phyloP scores from a whole-genome alignment of 2,888 invertebrate species.

The Hyles lineata region DNA sequence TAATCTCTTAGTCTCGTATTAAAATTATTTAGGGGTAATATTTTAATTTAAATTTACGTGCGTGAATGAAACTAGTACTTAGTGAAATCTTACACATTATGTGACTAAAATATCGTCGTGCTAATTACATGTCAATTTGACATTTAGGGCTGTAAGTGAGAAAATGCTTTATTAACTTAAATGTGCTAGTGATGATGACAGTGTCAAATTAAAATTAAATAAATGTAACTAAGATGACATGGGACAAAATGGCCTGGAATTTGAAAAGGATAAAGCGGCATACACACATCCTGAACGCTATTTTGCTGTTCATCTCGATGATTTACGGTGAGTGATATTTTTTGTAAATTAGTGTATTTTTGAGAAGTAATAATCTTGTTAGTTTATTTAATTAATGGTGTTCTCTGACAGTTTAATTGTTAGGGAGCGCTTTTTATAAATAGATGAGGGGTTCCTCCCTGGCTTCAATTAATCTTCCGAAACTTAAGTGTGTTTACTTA shows the following conservation, averaged over 20 bases:
- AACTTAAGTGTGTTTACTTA: conserved; percentile 25
- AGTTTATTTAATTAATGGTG: conserved; percentile 47
- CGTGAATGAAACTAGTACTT: conserved; percentile 61
- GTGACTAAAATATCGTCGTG: conserved; percentile 66
- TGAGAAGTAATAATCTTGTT: conserved; percentile 38
- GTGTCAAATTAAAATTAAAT: conserved; percentile 68
- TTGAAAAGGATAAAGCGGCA: conserved; percentile 72
- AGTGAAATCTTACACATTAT: conserved; percentile 22
- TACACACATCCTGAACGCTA: conserved; percentile 74
- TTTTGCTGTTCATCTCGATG: conserved; percentile 73
- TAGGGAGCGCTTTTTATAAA: conserved; percentile 24
- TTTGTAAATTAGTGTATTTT: neutral
- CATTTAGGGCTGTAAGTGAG: conserved; percentile 15
- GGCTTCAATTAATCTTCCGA: conserved; percentile 20
- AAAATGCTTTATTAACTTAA: conserved; percentile 46
- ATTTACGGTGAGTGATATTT: conserved; percentile 74
- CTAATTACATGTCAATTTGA: conserved; percentile 58
- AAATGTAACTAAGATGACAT: conserved; percentile 48
- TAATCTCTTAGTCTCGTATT: conserved; percentile 66
- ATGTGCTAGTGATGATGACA: conserved; percentile 66
- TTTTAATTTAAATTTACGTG: conserved; percentile 67
- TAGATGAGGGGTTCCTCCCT: conserved; percentile 15
- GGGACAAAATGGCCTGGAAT: conserved; percentile 69
- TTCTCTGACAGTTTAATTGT: conserved; percentile 25
- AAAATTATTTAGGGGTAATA: conserved; percentile 69